phyloP scores from a whole-genome alignment of 2,113 vertebrate genomes.

The Corvus hawaiiensis region DNA sequence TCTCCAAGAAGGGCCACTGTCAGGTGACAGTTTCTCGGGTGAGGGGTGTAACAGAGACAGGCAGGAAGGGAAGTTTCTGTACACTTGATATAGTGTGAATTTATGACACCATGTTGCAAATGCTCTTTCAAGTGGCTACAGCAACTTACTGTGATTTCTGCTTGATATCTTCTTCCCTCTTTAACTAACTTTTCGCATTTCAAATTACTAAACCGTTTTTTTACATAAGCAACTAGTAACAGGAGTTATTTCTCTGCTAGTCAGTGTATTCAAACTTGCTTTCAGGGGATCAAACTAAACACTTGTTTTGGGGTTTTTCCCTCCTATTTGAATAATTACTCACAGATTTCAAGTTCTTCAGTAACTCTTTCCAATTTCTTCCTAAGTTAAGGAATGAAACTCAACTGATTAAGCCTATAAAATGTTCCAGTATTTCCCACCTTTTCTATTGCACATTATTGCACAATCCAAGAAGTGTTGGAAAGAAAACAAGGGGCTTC shows the following conservation, averaged over 20 bases:
- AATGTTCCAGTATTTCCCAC: background rate
- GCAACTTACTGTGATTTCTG: background rate
- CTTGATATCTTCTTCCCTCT: background rate
- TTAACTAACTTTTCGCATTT: background rate
- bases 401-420: background rate
- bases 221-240: background rate
- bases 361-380: background rate
- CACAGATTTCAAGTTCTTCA: background rate
- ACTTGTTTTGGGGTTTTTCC: background rate
- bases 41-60: background rate
- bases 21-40: background rate
- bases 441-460: background rate
- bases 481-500: background rate
- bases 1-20: background rate
- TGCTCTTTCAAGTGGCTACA: background rate
- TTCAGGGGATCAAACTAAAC: background rate
- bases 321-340: background rate
- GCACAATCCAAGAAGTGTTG: background rate
- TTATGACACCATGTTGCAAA: background rate
- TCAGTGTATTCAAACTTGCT: background rate
- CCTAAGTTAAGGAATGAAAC: background rate
- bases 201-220: background rate
- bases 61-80: background rate
- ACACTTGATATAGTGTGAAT: background rate
- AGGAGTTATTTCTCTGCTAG: background rate